Percentiles rank a stretch among this genome's conserved stretches.
Evolutionary conservation across 2,113 vertebrate species (phyloP).

Genomic region (Scortum barcoo): DNA sequence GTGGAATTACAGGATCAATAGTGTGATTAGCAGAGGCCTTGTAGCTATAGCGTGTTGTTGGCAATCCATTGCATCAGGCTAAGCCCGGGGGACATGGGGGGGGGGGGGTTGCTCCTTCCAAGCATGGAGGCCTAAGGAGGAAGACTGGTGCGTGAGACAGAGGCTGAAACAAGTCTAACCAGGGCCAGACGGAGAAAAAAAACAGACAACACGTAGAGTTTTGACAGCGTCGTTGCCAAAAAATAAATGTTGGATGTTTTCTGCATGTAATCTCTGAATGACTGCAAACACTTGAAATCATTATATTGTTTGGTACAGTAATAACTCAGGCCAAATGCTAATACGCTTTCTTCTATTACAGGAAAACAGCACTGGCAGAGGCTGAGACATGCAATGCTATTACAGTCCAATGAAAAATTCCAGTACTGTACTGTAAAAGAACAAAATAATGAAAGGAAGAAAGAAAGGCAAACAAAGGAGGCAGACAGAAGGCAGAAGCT

Average conservation of each 20-base stretch:
- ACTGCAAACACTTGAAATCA: neutral
- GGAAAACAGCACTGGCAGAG: neutral
- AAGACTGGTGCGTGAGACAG: conserved; percentile 32
- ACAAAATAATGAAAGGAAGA: neutral
- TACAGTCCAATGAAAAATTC: conserved; percentile 3
- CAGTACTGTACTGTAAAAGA: neutral
- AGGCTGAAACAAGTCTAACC: conserved; percentile 34
- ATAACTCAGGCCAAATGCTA: neutral
- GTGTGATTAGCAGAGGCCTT: conserved; percentile 86
- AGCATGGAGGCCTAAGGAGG: conserved; percentile 39
- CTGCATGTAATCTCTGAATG: neutral
- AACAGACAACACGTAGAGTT: neutral
- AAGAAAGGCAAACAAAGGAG: neutral
- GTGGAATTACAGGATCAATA: conserved; percentile 85
- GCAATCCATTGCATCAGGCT: conserved; percentile 80
- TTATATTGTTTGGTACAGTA: neutral
- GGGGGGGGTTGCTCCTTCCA: conserved; percentile 47
- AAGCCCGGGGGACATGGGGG: conserved; percentile 67
- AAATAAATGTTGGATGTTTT: neutral
- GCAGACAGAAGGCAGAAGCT: conserved; percentile 8
- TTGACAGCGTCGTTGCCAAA: neutral
- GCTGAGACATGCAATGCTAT: neutral
- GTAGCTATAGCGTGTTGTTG: conserved; percentile 83
- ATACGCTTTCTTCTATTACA: neutral
- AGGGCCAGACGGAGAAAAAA: conserved; percentile 9